Evolutionary conservation across 1,140 invertebrate species (phyloP).

Genomic region (Hermatobates lingyangjiaoensis): DNA sequence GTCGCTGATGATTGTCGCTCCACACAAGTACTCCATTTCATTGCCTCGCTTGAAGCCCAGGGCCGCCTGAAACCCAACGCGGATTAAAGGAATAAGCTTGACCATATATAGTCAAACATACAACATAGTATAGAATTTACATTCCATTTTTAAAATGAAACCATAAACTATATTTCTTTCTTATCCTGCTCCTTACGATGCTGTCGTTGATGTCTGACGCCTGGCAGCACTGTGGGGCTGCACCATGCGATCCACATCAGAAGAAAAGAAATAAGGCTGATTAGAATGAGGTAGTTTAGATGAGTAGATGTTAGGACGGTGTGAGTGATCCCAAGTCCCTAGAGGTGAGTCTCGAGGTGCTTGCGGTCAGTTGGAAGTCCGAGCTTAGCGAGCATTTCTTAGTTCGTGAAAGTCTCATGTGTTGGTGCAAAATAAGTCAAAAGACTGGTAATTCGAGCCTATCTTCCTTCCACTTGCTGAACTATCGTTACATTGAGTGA

Average conservation of each 20-base stretch:
- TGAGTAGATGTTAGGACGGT: too few species aligned
- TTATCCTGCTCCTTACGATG: neutral
- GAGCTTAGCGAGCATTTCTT: too few species aligned
- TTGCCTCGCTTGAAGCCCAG: constrained; percentile 14
- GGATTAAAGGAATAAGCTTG: neutral
- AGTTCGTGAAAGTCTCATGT: too few species aligned
- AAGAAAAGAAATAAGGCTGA: too few species aligned
- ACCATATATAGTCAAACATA: neutral
- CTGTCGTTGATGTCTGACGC: neutral
- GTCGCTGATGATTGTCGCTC: constrained; percentile 33
- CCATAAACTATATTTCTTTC: neutral
- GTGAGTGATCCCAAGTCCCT: too few species aligned
- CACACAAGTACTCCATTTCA: constrained; percentile 27
- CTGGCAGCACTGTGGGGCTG: neutral
- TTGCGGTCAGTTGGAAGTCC: too few species aligned
- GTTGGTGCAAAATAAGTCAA: too few species aligned
- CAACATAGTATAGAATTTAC: neutral
- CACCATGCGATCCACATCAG: neutral
- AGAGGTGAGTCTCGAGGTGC: too few species aligned
- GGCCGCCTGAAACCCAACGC: constrained; percentile 9
- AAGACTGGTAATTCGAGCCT: too few species aligned
- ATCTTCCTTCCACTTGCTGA: too few species aligned
- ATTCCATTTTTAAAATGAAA: neutral
- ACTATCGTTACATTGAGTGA: too few species aligned
- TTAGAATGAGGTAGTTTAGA: too few species aligned